Evolutionary conservation across 92 coral and sea anemone genomes (phyloP).

Genomic region (Parazoanthus darwini): DNA sequence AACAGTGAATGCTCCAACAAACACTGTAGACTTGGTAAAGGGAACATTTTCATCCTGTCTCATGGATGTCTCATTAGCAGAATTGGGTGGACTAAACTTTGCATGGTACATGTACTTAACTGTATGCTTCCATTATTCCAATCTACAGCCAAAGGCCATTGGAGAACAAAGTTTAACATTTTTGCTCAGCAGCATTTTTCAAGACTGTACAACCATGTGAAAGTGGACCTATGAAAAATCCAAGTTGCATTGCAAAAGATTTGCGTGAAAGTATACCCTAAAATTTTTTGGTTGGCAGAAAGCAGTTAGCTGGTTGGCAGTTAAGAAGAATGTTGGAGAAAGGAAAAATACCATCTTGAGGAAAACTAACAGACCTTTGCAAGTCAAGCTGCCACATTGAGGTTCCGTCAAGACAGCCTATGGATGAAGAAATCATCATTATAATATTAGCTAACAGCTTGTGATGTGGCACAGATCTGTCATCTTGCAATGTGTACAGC

Average conservation of each 20-base stretch:
- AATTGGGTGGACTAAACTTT: not conserved
- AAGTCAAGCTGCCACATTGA: not conserved
- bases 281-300: not conserved
- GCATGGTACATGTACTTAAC: too few relatives aligned
- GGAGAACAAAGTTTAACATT: not conserved
- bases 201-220: not conserved
- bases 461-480: not conserved
- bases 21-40: not conserved
- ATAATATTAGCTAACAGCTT: not conserved
- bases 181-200: not conserved
- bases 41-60: not conserved
- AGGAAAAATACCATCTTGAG: not conserved
- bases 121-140: not conserved
- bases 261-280: not conserved
- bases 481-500: not conserved
- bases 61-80: not conserved
- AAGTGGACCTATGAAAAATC: not conserved
- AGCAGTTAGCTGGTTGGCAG: not conserved
- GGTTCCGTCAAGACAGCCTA: not conserved
- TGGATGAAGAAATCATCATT: not conserved
- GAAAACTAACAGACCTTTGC: not conserved
- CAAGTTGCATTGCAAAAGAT: not conserved
- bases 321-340: not conserved
- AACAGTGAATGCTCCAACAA: not conserved
- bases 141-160: not conserved